phyloP scores from a whole-genome alignment of 2,888 invertebrate species.

The Eudasyphora cyanicolor region DNA sequence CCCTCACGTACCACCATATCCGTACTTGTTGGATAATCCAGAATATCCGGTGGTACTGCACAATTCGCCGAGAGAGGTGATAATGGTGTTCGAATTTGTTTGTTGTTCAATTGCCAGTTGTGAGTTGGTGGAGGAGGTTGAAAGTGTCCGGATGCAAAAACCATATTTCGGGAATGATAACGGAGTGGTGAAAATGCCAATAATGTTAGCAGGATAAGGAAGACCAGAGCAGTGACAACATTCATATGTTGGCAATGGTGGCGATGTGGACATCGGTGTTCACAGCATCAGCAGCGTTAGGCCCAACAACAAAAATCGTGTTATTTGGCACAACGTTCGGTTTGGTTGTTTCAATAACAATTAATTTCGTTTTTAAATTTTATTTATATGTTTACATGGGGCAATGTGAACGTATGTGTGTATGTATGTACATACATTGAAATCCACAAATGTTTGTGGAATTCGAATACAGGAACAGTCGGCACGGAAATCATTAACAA shows the following conservation, averaged over 20 bases:
- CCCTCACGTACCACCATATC: slow-evolving; percentile 94
- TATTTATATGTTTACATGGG: slow-evolving; percentile 1
- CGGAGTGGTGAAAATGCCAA: slow-evolving; percentile 3
- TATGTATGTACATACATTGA: slow-evolving; percentile 4
- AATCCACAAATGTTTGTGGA: no score
- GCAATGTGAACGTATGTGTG: neutral
- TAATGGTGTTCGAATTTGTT: neutral
- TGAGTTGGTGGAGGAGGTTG: slow-evolving; percentile 38
- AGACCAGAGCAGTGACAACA: neutral
- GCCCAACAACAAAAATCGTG: neutral
- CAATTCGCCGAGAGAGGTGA: slow-evolving; percentile 61
- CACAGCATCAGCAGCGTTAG: neutral
- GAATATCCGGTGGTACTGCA: slow-evolving; percentile 91
- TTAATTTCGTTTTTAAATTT: slow-evolving; percentile 20
- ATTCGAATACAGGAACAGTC: no score
- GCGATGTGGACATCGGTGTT: no score
- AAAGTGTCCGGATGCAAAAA: no score
- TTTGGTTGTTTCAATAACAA: slow-evolving; percentile 7
- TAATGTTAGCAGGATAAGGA: neutral
- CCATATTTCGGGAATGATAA: neutral
- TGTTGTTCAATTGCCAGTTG: no score
- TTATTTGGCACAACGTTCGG: neutral
- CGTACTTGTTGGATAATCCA: slow-evolving; percentile 91
- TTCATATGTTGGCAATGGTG: neutral
- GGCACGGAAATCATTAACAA: no score